These are phyloP conservation scores for Ptiloglossa arizonensis DNA, from an alignment of 1,140 invertebrate species.

Conservation along the genomic window DNA sequence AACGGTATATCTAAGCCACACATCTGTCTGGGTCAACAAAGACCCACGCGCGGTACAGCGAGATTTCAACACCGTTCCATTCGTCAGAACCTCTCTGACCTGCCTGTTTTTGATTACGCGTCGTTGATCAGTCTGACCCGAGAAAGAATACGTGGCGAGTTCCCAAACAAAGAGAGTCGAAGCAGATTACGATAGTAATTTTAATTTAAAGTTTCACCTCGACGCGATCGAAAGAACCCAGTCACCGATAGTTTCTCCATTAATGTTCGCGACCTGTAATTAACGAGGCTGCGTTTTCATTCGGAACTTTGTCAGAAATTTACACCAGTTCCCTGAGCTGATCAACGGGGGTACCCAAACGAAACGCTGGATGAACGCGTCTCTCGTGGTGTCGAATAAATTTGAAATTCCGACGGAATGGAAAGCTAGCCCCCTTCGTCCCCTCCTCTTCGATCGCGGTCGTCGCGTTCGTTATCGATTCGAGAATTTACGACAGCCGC, in stretches of 20 bases:
- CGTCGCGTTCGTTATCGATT: constrained; percentile 18
- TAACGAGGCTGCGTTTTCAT: constrained; percentile 11
- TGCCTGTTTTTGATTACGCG: too few species aligned
- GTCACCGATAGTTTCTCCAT: background rate
- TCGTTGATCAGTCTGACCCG: too few species aligned
- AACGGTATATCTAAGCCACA: too few species aligned
- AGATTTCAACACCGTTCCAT: too few species aligned
- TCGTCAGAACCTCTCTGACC: too few species aligned
- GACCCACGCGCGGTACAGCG: too few species aligned
- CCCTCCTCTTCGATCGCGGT: too few species aligned
- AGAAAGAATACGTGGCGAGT: too few species aligned
- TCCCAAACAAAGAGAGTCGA: too few species aligned
- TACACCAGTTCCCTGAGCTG: background rate
- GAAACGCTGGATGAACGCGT: background rate
- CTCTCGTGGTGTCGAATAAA: background rate
- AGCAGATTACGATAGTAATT: background rate
- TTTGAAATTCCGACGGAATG: background rate
- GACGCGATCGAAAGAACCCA: background rate
- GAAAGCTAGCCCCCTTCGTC: too few species aligned
- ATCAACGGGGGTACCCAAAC: too few species aligned
- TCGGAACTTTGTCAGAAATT: constrained; percentile 9
- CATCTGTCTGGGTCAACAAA: too few species aligned
- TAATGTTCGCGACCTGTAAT: background rate
- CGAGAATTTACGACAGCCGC: background rate
- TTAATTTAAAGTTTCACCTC: constrained; percentile 20